Evolutionary conservation across 2,888 invertebrate genomes (phyloP), one percentile per base, ranked within the genome.

Genomic region (Tanytarsus gracilentus): DNA sequence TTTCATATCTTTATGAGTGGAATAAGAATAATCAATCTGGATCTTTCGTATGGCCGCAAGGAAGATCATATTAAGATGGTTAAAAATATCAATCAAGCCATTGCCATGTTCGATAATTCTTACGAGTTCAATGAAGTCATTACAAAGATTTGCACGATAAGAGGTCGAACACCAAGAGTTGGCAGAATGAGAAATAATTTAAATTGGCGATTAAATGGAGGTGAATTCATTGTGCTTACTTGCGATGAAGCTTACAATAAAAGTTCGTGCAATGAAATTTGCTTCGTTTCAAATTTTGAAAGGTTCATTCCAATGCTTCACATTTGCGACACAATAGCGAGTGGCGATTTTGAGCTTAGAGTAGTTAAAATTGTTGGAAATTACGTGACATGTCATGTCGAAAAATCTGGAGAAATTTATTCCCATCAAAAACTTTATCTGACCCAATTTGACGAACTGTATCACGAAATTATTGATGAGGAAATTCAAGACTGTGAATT

Each of bases 401-500:
- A 65, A 6, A 66, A 66, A 55, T 65, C 67, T 2, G 70, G 69
- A 0, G 40, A 67, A 8, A 29, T 73, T n/a, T 55, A 66, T 18
- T 72, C 72, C 0, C 72, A 70, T 49, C 70, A 71, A 61, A 67
- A 66, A 2, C 63, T 73, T 18, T 66, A 69, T 21, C 39, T 73
- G n/a, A 72, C 73, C 0, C 18, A 44, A 18, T 66, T 67, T 25
- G 68, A 64, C n/a, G 48, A 63, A 6, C 51, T 64, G 0, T 27
- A 66, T 1, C 50, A 63, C 1, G 64, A 67, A 21, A 60, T 64
- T 0, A 62, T 65, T 0, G 11, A 21, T 44, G 64, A 69, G 0
- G 70, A 66, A 36, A 62, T 56, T 3, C 51, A 53, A 1, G 71
- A 73, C 61, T 63, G 72, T 8, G 62, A 68, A n/a, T 51, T 64